Percentiles rank a stretch among this genome's conserved stretches.
These are phyloP conservation scores for Falco rusticolus DNA, from an alignment of 2,797 vertebrate genomes.

Conservation along the genomic window DNA sequence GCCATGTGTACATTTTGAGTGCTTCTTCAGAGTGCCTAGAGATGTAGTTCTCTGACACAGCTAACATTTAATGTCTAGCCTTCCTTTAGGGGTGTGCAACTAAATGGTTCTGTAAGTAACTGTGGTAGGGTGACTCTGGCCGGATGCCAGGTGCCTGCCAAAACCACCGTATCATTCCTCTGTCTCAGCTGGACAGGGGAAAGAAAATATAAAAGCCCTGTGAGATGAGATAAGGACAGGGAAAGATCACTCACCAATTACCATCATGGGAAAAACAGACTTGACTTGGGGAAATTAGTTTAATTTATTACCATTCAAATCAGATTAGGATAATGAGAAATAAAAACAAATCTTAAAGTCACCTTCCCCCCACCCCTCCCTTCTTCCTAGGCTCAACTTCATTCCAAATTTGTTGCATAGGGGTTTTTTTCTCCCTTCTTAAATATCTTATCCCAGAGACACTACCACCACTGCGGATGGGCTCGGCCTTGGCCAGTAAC, in stretches of 20 bases:
- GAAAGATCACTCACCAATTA: not conserved
- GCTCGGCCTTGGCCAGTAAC: accelerated
- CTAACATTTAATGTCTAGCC: not conserved
- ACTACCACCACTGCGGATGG: accelerated
- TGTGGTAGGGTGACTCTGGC: not conserved
- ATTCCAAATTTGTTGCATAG: not conserved
- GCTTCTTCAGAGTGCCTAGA: not conserved
- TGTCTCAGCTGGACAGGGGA: not conserved
- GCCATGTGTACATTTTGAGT: not conserved
- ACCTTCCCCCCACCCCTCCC: accelerated
- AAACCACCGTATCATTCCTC: not conserved
- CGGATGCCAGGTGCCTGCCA: not conserved
- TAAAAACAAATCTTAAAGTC: not conserved
- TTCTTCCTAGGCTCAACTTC: not conserved
- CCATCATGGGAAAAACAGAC: not conserved
- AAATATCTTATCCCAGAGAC: not conserved
- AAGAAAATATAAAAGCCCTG: not conserved
- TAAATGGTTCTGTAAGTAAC: no score
- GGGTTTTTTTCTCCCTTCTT: not conserved
- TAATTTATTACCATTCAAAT: not conserved
- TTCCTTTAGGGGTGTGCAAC: not conserved
- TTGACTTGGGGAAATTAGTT: not conserved
- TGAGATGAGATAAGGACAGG: not conserved
- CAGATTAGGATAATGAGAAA: not conserved
- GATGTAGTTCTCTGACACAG: not conserved